phyloP scores from a whole-genome alignment of 2,113 vertebrate genomes.

The Brienomyrus longianalis region DNA sequence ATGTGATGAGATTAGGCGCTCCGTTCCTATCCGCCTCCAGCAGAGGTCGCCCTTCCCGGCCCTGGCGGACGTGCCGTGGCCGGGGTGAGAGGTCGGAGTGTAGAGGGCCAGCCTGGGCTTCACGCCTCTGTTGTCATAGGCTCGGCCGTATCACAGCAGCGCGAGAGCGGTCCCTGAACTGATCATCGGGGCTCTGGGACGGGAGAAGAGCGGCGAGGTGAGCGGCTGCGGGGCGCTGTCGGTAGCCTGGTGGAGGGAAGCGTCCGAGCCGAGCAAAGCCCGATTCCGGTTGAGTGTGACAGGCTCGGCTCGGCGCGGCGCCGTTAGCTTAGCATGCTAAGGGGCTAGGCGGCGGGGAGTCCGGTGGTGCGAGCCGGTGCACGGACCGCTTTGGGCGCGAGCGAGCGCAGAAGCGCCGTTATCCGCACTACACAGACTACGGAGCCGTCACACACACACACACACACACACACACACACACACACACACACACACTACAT shows the following conservation, averaged over 20 bases:
- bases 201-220: neutral
- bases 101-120: slow-evolving; percentile 31
- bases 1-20: neutral
- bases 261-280: neutral
- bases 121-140: neutral
- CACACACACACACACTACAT: neutral
- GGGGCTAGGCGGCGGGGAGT: neutral
- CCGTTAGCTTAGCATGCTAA: neutral
- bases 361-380: neutral
- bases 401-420: neutral
- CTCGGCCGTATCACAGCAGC: neutral
- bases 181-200: neutral
- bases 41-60: slow-evolving; percentile 28
- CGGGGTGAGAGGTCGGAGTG: slow-evolving; percentile 45
- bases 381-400: neutral
- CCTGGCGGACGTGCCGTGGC: neutral
- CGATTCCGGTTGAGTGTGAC: neutral
- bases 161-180: neutral
- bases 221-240: neutral
- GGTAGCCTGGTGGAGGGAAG: neutral
- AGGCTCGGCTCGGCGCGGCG: neutral
- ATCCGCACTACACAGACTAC: neutral
- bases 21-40: slow-evolving; percentile 8
- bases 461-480: neutral
- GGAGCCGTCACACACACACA: neutral